Percentiles rank a stretch among this genome's conserved stretches.
phyloP scores from a whole-genome alignment of 2,113 vertebrate species.

The Tinamus guttatus region DNA sequence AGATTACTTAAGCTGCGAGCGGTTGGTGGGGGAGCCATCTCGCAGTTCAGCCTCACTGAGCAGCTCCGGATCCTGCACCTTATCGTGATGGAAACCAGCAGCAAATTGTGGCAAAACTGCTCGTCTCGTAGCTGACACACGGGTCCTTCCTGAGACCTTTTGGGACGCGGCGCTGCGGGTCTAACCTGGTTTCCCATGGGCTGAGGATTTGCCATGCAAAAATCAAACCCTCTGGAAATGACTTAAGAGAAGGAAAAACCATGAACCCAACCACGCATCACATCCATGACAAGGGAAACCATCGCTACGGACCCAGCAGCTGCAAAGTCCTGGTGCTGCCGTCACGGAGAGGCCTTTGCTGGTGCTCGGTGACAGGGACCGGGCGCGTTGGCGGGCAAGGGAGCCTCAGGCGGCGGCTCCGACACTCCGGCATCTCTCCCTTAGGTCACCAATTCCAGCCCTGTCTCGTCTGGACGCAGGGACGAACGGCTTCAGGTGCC shows the following conservation, averaged over 20 bases:
- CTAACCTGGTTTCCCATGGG: neutral
- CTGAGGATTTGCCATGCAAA: neutral
- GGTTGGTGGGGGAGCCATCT: constrained; percentile 46
- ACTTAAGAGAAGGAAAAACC: neutral
- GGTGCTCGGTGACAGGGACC: neutral
- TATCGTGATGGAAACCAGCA: constrained; percentile 6
- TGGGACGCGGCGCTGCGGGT: neutral
- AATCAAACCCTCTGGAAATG: neutral
- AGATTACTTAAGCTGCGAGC: neutral
- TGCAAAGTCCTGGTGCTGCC: neutral
- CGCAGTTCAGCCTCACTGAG: constrained; percentile 6
- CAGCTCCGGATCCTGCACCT: neutral
- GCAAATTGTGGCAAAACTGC: neutral
- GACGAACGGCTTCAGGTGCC: neutral
- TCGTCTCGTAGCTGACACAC: neutral
- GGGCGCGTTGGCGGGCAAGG: neutral
- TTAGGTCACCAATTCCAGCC: neutral
- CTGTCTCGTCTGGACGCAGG: neutral
- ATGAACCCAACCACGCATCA: neutral
- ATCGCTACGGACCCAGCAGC: rapidly evolving
- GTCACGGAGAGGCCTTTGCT: neutral
- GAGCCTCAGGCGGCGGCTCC: neutral
- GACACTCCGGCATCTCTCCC: neutral
- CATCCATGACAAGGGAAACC: neutral
- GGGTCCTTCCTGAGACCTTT: neutral